These are phyloP conservation scores for Microcebus tavaratra DNA, from an alignment of 2,113 vertebrate genomes.

Conservation along the genomic window DNA sequence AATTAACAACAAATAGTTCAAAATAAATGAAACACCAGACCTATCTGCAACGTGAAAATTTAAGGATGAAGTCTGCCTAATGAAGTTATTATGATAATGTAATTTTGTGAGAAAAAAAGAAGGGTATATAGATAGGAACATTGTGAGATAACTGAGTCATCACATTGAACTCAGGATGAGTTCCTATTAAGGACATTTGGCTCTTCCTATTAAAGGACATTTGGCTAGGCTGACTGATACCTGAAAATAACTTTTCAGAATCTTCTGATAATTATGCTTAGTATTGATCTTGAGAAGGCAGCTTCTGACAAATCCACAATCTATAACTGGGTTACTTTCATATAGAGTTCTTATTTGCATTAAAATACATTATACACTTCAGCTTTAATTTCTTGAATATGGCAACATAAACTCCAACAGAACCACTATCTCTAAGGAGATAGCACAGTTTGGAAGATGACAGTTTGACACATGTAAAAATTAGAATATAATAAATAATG, in stretches of 20 bases:
- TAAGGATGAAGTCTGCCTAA: not conserved
- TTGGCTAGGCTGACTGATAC: not conserved
- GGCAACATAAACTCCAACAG: not conserved
- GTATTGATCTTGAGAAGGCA: not conserved
- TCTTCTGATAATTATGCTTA: not conserved
- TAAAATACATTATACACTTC: not conserved
- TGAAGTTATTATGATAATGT: not conserved
- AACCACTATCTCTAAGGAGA: too few species aligned
- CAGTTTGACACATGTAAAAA: not conserved
- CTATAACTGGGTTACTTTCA: not conserved
- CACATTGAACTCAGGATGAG: not conserved
- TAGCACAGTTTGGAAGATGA: not conserved
- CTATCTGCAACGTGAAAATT: not conserved
- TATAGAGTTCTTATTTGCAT: not conserved
- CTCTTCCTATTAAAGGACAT: not conserved
- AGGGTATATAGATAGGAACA: not conserved
- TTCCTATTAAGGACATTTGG: too few species aligned
- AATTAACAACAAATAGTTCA: not conserved
- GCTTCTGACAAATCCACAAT: not conserved
- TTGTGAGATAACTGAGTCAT: not conserved
- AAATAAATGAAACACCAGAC: not conserved
- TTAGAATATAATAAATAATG: not conserved
- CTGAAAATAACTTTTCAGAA: not conserved
- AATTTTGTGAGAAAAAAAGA: not conserved
- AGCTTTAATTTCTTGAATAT: not conserved